A percentile compares a stretch with the other conserved stretches of the same genome.
phyloP scores from a whole-genome alignment of 2,797 vertebrate genomes.

The Paramormyrops hopkinsi region DNA sequence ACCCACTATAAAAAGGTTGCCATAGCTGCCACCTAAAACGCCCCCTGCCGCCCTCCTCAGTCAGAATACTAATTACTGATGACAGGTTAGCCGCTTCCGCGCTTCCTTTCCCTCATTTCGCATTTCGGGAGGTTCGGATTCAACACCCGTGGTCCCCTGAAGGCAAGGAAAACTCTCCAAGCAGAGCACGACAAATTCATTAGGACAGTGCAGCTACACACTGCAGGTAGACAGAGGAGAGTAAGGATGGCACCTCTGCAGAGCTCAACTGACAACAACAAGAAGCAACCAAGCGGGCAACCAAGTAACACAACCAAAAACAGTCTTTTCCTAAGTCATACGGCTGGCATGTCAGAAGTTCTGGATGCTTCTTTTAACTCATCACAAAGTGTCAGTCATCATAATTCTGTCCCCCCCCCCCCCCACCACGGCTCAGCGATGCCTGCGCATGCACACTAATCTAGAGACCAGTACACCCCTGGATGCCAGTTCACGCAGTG shows the following conservation, averaged over 20 bases:
- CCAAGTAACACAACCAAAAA: background rate
- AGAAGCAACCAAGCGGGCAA: background rate
- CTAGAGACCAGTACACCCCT: background rate
- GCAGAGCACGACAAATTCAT: background rate
- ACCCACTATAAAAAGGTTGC: background rate
- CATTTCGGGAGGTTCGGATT: too few relatives aligned
- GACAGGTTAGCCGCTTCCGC: background rate
- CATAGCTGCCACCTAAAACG: background rate
- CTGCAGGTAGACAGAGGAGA: background rate
- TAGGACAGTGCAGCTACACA: background rate
- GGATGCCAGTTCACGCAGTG: background rate
- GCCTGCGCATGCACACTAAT: background rate
- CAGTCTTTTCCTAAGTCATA: background rate
- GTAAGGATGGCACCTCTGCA: background rate
- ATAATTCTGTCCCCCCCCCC: background rate
- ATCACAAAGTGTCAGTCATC: background rate
- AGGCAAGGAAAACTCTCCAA: background rate
- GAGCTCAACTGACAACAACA: background rate
- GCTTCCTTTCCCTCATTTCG: background rate
- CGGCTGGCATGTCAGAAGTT: background rate
- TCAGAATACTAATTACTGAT: background rate
- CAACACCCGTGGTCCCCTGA: too few relatives aligned
- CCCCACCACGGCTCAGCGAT: background rate
- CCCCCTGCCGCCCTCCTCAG: background rate
- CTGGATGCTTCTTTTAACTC: background rate